A percentile compares a stretch with the other conserved stretches of the same genome.
phyloP scores from a whole-genome alignment of 1,140 invertebrate species.

The Rhyzopertha dominica region DNA sequence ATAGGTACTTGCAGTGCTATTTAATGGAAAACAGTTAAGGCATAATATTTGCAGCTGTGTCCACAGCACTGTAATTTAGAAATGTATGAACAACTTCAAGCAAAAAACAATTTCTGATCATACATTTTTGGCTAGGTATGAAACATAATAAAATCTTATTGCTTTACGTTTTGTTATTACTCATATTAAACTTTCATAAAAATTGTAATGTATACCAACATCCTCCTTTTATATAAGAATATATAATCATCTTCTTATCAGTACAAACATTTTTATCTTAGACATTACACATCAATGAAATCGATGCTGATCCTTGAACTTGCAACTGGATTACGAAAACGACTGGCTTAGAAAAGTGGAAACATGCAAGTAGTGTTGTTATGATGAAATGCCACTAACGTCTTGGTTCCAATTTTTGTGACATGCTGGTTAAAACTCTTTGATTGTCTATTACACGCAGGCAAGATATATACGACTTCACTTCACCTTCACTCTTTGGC shows the following conservation, averaged over 20 bases:
- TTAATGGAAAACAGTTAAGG: no score
- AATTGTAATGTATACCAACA: background rate
- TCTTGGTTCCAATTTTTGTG: conserved; percentile 62
- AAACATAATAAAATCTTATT: no score
- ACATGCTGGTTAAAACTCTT: conserved; percentile 65
- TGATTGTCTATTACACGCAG: conserved; percentile 76
- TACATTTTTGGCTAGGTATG: no score
- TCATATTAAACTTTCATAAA: no score
- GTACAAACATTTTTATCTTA: background rate
- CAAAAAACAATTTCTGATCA: no score
- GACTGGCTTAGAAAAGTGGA: background rate
- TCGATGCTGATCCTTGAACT: background rate
- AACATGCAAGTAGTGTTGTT: background rate
- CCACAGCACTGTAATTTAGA: no score
- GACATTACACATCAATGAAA: background rate
- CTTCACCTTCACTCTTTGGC: conserved; percentile 62
- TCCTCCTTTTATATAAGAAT: background rate
- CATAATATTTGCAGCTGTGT: no score
- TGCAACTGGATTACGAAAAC: background rate
- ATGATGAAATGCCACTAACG: conserved; percentile 38
- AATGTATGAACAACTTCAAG: no score
- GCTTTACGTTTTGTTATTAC: no score
- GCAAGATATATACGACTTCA: conserved; percentile 60
- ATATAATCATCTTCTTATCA: no score
- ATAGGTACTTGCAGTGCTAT: no score